phyloP scores from a whole-genome alignment of 2,113 vertebrate genomes.

The Aldabrachelys gigantea region DNA sequence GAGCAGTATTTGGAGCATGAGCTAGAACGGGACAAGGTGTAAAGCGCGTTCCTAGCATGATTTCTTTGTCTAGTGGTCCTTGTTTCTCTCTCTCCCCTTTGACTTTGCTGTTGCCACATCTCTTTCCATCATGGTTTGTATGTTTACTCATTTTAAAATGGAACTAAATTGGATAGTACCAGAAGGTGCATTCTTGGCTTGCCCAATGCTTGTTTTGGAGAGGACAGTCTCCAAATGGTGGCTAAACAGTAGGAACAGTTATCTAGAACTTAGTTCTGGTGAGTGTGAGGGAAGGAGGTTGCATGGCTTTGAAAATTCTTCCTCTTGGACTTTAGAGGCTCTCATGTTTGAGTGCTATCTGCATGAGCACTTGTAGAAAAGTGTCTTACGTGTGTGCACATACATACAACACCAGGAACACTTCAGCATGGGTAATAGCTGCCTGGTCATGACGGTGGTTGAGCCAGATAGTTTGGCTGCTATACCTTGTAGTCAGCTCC shows the following conservation, averaged over 20 bases:
- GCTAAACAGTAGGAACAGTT: neutral
- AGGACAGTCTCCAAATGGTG: neutral
- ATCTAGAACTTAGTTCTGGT: accelerated
- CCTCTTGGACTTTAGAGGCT: neutral
- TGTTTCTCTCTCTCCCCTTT: neutral
- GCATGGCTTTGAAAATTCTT: neutral
- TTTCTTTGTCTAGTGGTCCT: neutral
- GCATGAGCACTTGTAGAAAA: neutral
- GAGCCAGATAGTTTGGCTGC: neutral
- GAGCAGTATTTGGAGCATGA: neutral
- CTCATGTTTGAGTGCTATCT: neutral
- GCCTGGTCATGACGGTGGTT: too few relatives aligned
- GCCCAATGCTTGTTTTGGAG: neutral
- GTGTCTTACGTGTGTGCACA: neutral
- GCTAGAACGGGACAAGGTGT: neutral
- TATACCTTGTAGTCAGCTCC: neutral
- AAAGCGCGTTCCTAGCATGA: neutral
- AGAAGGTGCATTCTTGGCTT: neutral
- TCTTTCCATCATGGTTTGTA: neutral
- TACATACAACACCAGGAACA: neutral
- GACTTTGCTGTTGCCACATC: neutral
- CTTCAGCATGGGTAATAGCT: neutral
- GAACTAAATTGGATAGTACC: neutral
- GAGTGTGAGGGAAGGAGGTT: too few relatives aligned
- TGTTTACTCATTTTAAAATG: neutral